Evolutionary conservation across 2,797 vertebrate genomes (phyloP), one percentile per base, ranked within the genome.

Genomic region (Argentina silus): DNA sequence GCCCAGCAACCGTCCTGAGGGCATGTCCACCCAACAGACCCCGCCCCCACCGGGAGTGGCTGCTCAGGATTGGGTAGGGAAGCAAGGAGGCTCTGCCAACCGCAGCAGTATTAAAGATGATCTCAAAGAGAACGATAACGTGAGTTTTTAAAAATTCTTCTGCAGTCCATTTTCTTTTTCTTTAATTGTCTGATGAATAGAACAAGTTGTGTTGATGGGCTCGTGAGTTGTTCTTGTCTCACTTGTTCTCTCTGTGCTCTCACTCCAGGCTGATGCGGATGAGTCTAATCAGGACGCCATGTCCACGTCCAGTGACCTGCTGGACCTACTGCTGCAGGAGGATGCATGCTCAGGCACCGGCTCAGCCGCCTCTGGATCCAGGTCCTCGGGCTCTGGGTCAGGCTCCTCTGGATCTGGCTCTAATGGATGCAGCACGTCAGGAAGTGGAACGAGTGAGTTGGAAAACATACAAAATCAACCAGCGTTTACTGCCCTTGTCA

Each of bases 241-340:
- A 45, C 2, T 0, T 43, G 48, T 50, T 14, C 45, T 19, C 14
- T 43, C 4, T 61, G 43, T 63, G 14, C 44, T 2, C 42, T 55
- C 44, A 1, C 61, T 56, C 73, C 73, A 94, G 93, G 90, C 21
- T 17, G 92, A 92, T 50, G 86, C 81, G 1, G 91, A 86, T 0
- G 91, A 93, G 57, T 92, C 90, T 63, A 92, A 93, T 77, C 90
- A 93, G 64, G 93, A 94, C 0, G 88, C 89, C 0, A 87, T 95
- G 65, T 94, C 93, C 0, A 92, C 92, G 73, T 94, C 93, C 79
- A 94, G 92, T 2, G 93, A 93, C 72, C 85, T 94, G 23, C 79
- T 94, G 56, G 93, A 94, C 65, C 76, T 94, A 6, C 81, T 94
- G 27, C 87, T 94, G 9, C 92, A 93, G 12, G 93, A 93, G 55